A percentile compares a stretch with the other conserved stretches of the same genome.
phyloP scores from a whole-genome alignment of 2,888 invertebrate species.

The Allophyes oxyacanthae region DNA sequence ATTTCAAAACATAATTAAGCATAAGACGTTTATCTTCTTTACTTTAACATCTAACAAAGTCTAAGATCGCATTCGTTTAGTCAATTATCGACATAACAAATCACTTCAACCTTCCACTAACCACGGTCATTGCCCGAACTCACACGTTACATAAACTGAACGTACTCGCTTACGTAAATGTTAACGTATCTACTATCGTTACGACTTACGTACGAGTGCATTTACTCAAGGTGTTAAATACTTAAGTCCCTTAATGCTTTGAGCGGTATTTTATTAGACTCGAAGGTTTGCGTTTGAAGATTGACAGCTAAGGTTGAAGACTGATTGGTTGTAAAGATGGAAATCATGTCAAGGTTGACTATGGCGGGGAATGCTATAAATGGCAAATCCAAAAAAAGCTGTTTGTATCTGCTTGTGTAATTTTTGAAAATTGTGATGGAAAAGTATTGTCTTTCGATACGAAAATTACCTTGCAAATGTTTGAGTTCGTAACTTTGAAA shows the following conservation, averaged over 20 bases:
- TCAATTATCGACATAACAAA: conserved; percentile 24
- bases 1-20: too few relatives aligned
- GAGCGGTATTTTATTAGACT: conserved; percentile 19
- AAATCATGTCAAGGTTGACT: conserved; percentile 38
- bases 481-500: too few relatives aligned
- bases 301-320: conserved; percentile 38
- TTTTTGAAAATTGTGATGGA: too few relatives aligned
- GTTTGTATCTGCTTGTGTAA: too few relatives aligned
- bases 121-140: conserved; percentile 58
- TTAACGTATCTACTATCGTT: conserved; percentile 33
- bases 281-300: conserved; percentile 25
- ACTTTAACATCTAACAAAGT: neutral
- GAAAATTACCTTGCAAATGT: conserved; percentile 12
- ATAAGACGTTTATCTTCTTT: too few relatives aligned
- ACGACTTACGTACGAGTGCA: conserved; percentile 17
- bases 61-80: conserved; percentile 19
- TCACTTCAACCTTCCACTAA: conserved; percentile 46
- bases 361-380: conserved; percentile 10
- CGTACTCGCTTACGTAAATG: conserved; percentile 46
- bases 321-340: conserved; percentile 22
- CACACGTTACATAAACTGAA: conserved; percentile 49
- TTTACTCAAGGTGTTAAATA: conserved; percentile 49
- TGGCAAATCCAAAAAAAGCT: neutral
- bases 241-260: conserved; percentile 18
- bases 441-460: neutral